Conservation (phyloP, 2,113 vertebrate species). For the Madoqua kirkii region DNA sequence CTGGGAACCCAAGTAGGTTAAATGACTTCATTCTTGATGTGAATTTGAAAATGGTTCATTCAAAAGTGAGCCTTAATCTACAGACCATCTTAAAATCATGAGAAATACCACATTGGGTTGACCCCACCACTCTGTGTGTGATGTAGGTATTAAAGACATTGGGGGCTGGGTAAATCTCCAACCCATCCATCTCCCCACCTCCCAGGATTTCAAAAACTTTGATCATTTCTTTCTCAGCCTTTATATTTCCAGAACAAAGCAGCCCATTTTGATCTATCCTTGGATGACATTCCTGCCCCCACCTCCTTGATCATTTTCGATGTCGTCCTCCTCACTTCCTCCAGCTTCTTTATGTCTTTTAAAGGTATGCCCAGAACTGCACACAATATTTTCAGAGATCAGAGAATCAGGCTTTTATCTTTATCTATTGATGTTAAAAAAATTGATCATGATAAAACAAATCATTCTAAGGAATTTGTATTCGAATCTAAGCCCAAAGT, state of each 20-base stretch:
- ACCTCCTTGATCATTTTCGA: constrained; percentile 59
- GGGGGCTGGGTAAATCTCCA: not conserved
- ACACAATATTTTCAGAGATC: constrained; percentile 62
- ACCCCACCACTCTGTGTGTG: not conserved
- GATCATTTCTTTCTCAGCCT: constrained; percentile 52
- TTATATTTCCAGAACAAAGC: constrained; percentile 66
- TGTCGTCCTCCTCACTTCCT: constrained; percentile 51
- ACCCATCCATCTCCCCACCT: not conserved
- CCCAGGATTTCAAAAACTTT: constrained; percentile 42
- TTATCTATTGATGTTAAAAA: constrained; percentile 66
- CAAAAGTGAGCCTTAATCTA: not conserved
- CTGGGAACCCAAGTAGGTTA: not conserved
- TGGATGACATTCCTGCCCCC: constrained; percentile 26
- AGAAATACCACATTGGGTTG: not conserved
- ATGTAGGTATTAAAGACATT: not conserved
- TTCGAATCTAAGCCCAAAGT: constrained; percentile 35
- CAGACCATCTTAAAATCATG: not conserved
- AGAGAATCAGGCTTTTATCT: constrained; percentile 64
- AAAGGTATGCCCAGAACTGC: constrained; percentile 44
- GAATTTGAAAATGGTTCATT: constrained; percentile 23
- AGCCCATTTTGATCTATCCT: constrained; percentile 68
- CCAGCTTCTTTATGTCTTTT: constrained; percentile 57
- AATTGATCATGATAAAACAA: constrained; percentile 53
- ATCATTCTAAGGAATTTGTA: constrained; percentile 18
- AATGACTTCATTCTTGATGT: not conserved